phyloP scores from a whole-genome alignment of 2,888 invertebrate species.

The Maniola hyperantus region DNA sequence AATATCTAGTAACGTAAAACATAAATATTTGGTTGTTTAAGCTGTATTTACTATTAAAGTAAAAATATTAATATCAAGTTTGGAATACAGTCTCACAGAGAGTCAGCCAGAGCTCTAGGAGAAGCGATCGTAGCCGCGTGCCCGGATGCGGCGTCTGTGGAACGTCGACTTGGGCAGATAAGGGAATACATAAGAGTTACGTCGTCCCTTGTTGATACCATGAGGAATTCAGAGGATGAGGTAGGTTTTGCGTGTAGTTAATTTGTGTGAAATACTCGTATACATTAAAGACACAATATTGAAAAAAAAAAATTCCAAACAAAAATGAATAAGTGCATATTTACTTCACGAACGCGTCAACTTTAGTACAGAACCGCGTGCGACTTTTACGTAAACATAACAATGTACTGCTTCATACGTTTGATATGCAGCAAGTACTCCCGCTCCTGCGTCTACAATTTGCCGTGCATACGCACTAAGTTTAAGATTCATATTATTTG shows the following conservation, averaged over 20 bases:
- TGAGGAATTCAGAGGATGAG: conserved; percentile 87
- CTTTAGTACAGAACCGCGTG: no score
- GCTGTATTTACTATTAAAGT: background rate
- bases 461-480: background rate
- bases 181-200: conserved; percentile 88
- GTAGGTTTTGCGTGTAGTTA: conserved; percentile 59
- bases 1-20: no score
- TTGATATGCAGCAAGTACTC: no score
- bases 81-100: conserved; percentile 61
- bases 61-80: background rate
- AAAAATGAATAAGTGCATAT: no score
- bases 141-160: conserved; percentile 86
- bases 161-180: conserved; percentile 87
- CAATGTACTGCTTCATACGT: no score
- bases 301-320: background rate
- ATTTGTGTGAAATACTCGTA: background rate
- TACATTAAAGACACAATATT: background rate
- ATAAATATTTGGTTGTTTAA: background rate
- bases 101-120: conserved; percentile 71
- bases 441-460: no score
- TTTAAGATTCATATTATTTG: background rate
- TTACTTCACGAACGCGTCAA: no score
- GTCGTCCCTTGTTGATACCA: conserved; percentile 86
- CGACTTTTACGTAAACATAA: no score
- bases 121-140: conserved; percentile 77